Evolutionary conservation across 2,113 vertebrate species (phyloP).

Genomic region (Callocephalon fimbriatum): DNA sequence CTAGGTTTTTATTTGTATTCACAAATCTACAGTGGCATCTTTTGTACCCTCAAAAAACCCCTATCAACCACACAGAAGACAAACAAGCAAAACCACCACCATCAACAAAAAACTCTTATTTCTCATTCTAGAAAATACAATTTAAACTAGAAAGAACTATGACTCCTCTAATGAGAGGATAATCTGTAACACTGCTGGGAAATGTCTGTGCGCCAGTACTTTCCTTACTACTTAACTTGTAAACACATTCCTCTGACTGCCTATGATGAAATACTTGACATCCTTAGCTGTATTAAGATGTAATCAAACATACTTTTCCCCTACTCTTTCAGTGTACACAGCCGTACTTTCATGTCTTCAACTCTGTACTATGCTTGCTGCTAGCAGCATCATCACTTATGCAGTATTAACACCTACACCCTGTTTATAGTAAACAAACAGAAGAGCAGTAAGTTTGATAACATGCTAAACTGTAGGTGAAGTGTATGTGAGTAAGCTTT

Average conservation of each 20-base stretch:
- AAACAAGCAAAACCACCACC: not conserved
- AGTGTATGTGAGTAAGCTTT: not conserved
- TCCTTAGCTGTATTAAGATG: not conserved
- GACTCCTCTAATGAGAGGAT: not conserved
- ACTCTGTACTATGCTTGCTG: not conserved
- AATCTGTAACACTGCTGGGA: not conserved
- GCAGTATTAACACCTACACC: not conserved
- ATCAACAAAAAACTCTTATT: not conserved
- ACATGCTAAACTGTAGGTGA: not conserved
- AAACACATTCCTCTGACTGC: conserved; percentile 12
- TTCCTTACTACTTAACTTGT: not conserved
- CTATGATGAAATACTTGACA: conserved; percentile 20
- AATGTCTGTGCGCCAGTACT: not conserved
- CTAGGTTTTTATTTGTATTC: not conserved
- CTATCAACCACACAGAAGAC: not conserved
- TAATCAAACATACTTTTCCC: not conserved
- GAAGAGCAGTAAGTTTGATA: not conserved
- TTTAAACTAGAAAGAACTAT: not conserved
- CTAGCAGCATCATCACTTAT: not conserved
- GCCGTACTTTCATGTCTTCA: not conserved
- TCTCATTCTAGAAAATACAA: not conserved
- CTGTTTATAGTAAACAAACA: not conserved
- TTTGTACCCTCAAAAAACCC: not conserved
- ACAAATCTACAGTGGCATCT: not conserved
- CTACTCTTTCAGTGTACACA: not conserved